Base-by-base conservation (phyloP, 2,113 vertebrate genomes). In the Dicentrarchus labrax region DNA sequence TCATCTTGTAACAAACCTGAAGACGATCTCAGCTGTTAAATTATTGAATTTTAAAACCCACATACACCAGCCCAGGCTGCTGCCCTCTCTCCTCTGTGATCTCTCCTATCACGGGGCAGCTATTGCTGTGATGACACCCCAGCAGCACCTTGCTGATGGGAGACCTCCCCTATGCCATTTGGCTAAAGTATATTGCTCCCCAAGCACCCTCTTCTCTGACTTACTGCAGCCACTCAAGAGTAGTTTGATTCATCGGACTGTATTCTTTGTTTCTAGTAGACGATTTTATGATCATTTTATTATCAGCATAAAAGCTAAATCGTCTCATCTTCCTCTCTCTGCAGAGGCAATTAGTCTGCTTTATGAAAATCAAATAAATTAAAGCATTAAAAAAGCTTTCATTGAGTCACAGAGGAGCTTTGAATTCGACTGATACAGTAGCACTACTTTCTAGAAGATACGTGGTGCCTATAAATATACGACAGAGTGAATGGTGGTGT, bases 341-440 rank as follows among this genome's bases (percentile, higher is more conserved):
- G 81, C 85, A 70, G 80, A 77, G 70, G 80, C 86, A 90, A 88
- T 91, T 87, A 87, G 78, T 24, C 4, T 2, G 51, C 82, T 84
- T 86, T 73, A 83, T 89, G 80, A 89, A 90, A 86, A 86, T 85
- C 80, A 80, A 85, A 90, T 91, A 83, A 85, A 86, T 90, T 67
- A 74, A 72, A 65, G 41, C 19, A 9, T 88, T 89, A 81, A 92
- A 85, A 30, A 87, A 71, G 68, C 75, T 84, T 85, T 75, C 50
- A 82, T 12, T 80, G 71, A 83, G 70, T 88, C 81, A 60, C 56
- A 13, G 57, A 65, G 48, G 75, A 79, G 75, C 74, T 65, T 54
- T 56, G 60, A 74, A 62, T 78, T 74, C 57, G 19, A 47, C 62
- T 50, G 68, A 83, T 71, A 15, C 1, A 21, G 62, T 6, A 16